Percentiles rank a stretch among this genome's conserved stretches.
Conservation (phyloP, 2,113 vertebrate genomes). For the Brachirus orientalis region DNA sequence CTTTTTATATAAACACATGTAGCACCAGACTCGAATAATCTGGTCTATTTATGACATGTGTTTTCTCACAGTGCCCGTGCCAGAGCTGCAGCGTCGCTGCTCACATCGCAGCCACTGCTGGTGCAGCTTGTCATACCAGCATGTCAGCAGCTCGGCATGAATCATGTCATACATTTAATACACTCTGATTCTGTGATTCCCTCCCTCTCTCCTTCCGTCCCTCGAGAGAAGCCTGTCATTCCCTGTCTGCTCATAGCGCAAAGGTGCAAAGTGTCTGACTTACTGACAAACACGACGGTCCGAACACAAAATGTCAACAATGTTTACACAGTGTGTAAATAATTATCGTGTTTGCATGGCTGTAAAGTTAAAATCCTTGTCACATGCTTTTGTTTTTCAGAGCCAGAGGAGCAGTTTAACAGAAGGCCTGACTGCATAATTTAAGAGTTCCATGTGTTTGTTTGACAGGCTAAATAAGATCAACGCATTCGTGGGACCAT, state of each 20-base stretch:
- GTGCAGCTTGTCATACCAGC: constrained; percentile 43
- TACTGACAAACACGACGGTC: neutral
- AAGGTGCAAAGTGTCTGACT: constrained; percentile 23
- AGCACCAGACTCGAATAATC: neutral
- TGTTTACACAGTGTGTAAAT: constrained; percentile 12
- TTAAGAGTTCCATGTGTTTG: constrained; percentile 56
- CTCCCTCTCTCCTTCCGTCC: too few relatives aligned
- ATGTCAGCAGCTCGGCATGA: constrained; percentile 28
- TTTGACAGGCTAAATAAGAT: constrained; percentile 80
- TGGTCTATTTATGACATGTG: constrained; percentile 32
- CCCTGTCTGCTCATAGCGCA: constrained; percentile 16
- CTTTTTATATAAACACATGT: neutral
- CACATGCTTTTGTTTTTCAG: neutral
- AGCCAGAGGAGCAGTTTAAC: neutral
- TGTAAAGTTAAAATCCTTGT: constrained; percentile 5
- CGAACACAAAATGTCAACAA: constrained; percentile 7
- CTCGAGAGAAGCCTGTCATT: neutral
- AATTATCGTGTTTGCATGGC: constrained; percentile 17
- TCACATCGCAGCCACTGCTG: constrained; percentile 13
- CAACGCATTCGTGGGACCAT: constrained; percentile 10
- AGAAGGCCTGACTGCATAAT: neutral
- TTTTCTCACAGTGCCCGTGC: neutral
- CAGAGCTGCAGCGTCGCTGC: constrained; percentile 3
- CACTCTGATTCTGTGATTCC: neutral
- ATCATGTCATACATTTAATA: constrained; percentile 7